Evolutionary conservation across 2,113 vertebrate genomes (phyloP), one percentile per base, ranked within the genome.

Genomic region (Psilopsiagon aurifrons): DNA sequence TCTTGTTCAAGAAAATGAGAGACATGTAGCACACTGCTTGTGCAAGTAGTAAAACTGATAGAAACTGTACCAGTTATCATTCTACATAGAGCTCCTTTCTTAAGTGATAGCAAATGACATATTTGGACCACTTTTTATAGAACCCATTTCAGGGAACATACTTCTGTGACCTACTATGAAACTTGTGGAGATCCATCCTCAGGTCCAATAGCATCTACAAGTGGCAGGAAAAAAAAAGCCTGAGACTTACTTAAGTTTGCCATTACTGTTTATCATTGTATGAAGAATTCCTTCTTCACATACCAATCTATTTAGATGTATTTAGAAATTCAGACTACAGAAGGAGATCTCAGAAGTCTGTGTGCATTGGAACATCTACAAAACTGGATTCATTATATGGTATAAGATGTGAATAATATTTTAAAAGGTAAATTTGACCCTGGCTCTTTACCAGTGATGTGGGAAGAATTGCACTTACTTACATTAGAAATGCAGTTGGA

Each of bases 1-100:
- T 96, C 94, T 97, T 95, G 94, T 88, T 95, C 81, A 92, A 95
- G 79, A 73, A 92, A 98, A 97, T 96, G 95, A 96, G 93, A 95
- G 97, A 94, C 74, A 90, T 76, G 88, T 73, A 97, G 71, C 78
- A 94, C 88, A 71, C 92, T 95, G 89, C 87, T 92, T 62, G 95
- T 96, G 95, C 95, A 97, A 92, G 86, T 83, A 95, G 66, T 78
- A 92, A 97, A 96, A 94, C 71, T 75, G 94, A 96, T 94, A 84
- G 62, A 94, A 95, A 87, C 91, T 88, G 71, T 95, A 92, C 76
- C 90, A 94, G 95, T 90, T 85, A 96, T 94, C 94, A 90, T 68
- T 83, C 79, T 94, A 84, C 84, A 95, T 92, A 80, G 37, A 95
- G n/a, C 57, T 95, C 74, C 49, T 81, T 81, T 95, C 83, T 79